These are phyloP conservation scores for Hirudo medicinalis DNA, from an alignment of 1,140 invertebrate species.

Conservation along the genomic window DNA sequence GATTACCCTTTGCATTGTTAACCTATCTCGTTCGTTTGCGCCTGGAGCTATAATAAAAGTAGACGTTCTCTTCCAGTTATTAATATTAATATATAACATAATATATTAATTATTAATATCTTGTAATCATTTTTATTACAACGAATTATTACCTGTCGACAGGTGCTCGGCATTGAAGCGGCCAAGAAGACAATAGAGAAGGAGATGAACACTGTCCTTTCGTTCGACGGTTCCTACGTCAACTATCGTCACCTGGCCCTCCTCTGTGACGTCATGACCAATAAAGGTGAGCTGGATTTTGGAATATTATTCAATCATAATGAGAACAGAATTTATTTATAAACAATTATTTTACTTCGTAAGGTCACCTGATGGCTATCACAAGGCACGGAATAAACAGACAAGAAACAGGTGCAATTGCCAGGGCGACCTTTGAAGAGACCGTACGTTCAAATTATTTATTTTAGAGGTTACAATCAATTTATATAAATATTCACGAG, in stretches of 20 bases:
- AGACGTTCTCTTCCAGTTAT: too few relatives aligned
- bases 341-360: too few relatives aligned
- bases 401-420: slow-evolving; percentile 94
- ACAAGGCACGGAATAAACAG: slow-evolving; percentile 99
- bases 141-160: too few relatives aligned
- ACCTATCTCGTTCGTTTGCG: too few relatives aligned
- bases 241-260: slow-evolving; percentile 98
- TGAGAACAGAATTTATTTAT: background rate
- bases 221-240: slow-evolving; percentile 98
- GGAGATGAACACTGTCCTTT: slow-evolving; percentile 98
- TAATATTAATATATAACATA: too few relatives aligned
- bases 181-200: slow-evolving; percentile 97
- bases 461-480: too few relatives aligned
- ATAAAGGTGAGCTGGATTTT: slow-evolving; percentile 55
- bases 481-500: too few relatives aligned
- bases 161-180: slow-evolving; percentile 93
- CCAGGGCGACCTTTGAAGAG: slow-evolving; percentile 59
- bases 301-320: background rate
- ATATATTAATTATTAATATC: too few relatives aligned
- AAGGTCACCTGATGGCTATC: slow-evolving; percentile 94
- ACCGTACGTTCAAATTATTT: slow-evolving; percentile 34
- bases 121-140: too few relatives aligned
- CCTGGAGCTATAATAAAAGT: too few relatives aligned
- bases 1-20: too few relatives aligned
- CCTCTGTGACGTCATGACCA: slow-evolving; percentile 99